These are phyloP conservation scores for Caenorhabditis sinica DNA, from an alignment of 2,888 invertebrate species.

Conservation along the genomic window DNA sequence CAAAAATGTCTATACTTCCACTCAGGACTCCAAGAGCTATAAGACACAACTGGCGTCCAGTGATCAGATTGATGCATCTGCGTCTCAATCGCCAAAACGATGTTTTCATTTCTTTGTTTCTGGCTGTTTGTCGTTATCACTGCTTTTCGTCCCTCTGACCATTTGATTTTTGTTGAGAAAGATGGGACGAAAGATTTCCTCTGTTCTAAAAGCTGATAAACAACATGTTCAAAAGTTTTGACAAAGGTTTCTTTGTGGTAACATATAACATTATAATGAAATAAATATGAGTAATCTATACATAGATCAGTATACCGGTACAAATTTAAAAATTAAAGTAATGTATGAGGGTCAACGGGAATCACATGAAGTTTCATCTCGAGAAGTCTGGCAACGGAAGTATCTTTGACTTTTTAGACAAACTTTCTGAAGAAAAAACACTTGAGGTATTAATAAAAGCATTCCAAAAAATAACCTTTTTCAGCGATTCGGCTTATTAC, in stretches of 20 bases:
- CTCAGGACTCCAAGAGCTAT: conserved; percentile 5
- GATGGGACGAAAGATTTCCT: not conserved
- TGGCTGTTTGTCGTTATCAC: not conserved
- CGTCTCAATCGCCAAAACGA: not conserved
- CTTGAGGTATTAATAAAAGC: too few species aligned
- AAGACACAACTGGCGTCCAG: conserved; percentile 27
- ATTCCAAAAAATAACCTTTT: conserved; percentile 29
- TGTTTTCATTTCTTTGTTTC: not conserved
- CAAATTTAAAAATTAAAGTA: conserved; percentile 16
- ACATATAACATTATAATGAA: not conserved
- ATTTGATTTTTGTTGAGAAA: conserved; percentile 29
- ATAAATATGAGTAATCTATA: not conserved
- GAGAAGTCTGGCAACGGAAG: conserved; percentile 45
- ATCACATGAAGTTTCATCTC: not conserved
- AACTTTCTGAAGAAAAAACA: conserved; percentile 31
- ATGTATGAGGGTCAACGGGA: not conserved
- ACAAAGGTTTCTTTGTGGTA: not conserved
- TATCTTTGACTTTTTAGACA: conserved; percentile 8
- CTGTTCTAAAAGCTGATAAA: not conserved
- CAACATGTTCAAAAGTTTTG: conserved; percentile 10
- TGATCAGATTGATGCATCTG: conserved; percentile 24
- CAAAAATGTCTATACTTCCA: conserved; percentile 18
- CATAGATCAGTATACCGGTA: conserved; percentile 26
- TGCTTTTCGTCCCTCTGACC: conserved; percentile 12
- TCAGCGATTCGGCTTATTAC: conserved; percentile 39